Conservation (phyloP, 2,888 invertebrate species). For the Acanthosepion pharaonis region DNA sequence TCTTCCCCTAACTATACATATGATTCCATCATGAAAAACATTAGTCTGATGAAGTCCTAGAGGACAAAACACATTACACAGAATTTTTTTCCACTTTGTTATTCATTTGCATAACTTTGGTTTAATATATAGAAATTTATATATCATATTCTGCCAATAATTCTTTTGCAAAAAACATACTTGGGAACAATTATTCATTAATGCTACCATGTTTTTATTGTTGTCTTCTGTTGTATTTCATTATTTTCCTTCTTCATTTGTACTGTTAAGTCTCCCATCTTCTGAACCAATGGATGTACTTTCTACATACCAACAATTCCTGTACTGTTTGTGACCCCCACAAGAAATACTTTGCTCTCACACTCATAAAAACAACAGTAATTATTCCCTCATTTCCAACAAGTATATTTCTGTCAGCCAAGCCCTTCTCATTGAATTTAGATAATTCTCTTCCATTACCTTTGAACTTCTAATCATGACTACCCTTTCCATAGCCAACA, state of each 20-base stretch:
- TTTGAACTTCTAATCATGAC: neutral
- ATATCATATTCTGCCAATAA: too few relatives aligned
- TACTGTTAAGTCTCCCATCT: neutral
- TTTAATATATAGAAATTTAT: too few relatives aligned
- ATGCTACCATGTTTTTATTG: neutral
- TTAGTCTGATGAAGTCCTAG: too few relatives aligned
- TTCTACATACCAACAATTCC: slow-evolving; percentile 6
- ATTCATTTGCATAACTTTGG: too few relatives aligned
- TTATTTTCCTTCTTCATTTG: neutral
- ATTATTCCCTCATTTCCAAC: neutral
- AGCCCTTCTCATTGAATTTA: neutral
- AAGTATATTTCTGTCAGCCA: neutral
- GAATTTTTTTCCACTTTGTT: too few relatives aligned
- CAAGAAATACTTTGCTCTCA: neutral
- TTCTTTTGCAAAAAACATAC: neutral
- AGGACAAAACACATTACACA: too few relatives aligned
- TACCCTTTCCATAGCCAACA: neutral
- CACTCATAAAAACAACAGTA: neutral
- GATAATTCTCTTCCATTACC: slow-evolving; percentile 16
- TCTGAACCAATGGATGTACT: neutral
- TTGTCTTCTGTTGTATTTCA: neutral
- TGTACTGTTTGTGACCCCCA: neutral
- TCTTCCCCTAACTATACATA: too few relatives aligned
- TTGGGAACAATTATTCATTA: neutral
- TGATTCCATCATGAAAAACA: too few relatives aligned